Evolutionary conservation across 2,113 vertebrate genomes (phyloP), one percentile per base, ranked within the genome.

Genomic region (Xenus cinereus): DNA sequence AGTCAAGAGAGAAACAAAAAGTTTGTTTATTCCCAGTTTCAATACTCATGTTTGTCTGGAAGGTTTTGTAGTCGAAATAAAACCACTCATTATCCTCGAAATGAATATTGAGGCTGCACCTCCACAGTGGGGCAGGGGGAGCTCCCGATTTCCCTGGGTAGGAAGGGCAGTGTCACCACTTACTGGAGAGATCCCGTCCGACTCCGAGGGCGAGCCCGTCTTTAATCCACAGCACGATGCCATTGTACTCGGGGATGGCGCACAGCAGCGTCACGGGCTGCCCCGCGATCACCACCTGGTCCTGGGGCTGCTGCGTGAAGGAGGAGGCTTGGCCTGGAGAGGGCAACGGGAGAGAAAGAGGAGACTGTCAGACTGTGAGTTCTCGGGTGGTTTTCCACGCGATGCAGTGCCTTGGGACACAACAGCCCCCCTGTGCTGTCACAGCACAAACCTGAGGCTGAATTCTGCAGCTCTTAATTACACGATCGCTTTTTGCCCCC

Each of bases 211-310:
- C 99, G 46, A 99, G 97, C 82, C 99, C 99, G 0, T 99, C 99
- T 95, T 99, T 99, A 93, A 99, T 99, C 99, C 99, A 99, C 28
- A 99, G 98, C 64, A 99, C 99, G 3, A 99, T 98, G 15, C 99
- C 99, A 39, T 99, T 99, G 32, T 99, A 99, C 59, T 99, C 98
- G 0, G 99, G 99, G 94, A 99, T 99, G 74, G 99, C 98, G 8
- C 99, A 99, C 7, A 99, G 98, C 91, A 99, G 98, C 0, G 99
- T 99, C 96, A 99, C 99, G 0, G 99, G 99, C 97, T 99, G 99
- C 51, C 99, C 99, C 0, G 99, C 99, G 24, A 99, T 98, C 96
- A 99, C 99, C 82, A 99, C 99, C 97, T 99, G 98, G 98, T 99
- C 99, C 97, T 99, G 99, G 15, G 99, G 99, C 97, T 99, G 99